phyloP scores from a whole-genome alignment of 2,888 invertebrate genomes.

The Acholoe squamosa region DNA sequence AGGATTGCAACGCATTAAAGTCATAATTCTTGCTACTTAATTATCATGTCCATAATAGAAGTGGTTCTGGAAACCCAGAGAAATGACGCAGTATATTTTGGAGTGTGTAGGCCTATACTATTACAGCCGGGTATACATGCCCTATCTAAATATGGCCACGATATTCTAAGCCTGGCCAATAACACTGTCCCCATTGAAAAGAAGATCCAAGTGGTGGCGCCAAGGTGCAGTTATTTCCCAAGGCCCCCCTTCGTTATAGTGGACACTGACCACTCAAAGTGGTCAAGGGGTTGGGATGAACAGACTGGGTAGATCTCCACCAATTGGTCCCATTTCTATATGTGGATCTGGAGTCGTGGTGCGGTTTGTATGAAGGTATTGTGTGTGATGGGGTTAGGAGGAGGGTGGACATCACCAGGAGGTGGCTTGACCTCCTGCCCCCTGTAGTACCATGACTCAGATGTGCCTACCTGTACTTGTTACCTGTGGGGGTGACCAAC shows the following conservation, averaged over 20 bases:
- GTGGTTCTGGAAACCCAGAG: neutral
- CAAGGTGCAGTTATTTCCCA: neutral
- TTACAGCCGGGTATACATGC: neutral
- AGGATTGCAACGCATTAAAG: neutral
- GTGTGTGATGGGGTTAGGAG: neutral
- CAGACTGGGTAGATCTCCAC: neutral
- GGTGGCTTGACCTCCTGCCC: conserved; percentile 6
- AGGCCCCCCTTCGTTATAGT: neutral
- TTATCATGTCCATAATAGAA: neutral
- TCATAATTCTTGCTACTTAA: neutral
- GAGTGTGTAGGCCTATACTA: neutral
- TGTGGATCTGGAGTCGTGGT: neutral
- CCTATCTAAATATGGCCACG: conserved; percentile 4
- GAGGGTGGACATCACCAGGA: neutral
- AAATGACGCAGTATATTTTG: neutral
- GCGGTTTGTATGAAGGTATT: neutral
- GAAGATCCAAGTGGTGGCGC: neutral
- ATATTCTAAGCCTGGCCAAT: neutral
- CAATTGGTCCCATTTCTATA: conserved; percentile 51
- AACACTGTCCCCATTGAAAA: conserved; percentile 13
- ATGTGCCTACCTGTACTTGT: neutral
- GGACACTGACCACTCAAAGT: neutral
- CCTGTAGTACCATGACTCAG: neutral
- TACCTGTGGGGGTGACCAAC: neutral
- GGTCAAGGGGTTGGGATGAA: neutral